These are phyloP conservation scores for Brachionus plicatilis DNA, from an alignment of 1,140 invertebrate genomes.

Conservation along the genomic window DNA sequence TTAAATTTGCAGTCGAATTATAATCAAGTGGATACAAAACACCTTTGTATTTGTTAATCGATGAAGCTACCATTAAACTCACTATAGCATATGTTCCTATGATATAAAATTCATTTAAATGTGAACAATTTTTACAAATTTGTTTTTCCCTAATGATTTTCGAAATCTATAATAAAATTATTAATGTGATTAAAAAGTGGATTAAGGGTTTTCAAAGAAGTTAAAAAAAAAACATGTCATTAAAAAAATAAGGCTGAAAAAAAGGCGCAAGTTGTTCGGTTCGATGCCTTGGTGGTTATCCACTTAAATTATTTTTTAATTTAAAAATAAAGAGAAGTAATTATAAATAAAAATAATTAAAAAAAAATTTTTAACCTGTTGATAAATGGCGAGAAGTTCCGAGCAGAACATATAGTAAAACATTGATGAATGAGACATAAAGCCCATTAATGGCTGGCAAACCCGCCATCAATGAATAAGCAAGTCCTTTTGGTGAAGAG, in stretches of 20 bases:
- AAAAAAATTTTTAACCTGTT: constrained; percentile 62
- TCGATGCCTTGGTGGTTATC: not conserved
- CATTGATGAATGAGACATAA: constrained; percentile 89
- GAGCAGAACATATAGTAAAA: constrained; percentile 78
- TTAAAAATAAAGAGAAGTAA: no score
- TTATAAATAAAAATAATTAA: no score
- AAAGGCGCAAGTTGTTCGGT: not conserved
- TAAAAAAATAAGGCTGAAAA: not conserved
- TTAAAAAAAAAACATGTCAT: no score
- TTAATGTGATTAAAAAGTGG: no score
- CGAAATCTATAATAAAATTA: no score
- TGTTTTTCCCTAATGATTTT: no score
- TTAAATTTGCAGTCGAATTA: not conserved
- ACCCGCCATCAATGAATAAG: constrained; percentile 78
- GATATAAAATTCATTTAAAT: no score
- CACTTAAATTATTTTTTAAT: not conserved
- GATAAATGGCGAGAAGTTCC: constrained; percentile 86
- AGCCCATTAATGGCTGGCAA: constrained; percentile 80
- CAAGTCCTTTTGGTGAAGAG: constrained; percentile 59
- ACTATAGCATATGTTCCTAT: constrained; percentile 77
- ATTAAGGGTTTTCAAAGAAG: no score
- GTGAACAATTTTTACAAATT: no score
- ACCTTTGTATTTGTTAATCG: constrained; percentile 25
- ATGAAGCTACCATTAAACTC: constrained; percentile 67
- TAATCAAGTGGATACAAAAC: not conserved